phyloP scores from a whole-genome alignment of 2,888 invertebrate species.

The Agrenia bidenticulata region DNA sequence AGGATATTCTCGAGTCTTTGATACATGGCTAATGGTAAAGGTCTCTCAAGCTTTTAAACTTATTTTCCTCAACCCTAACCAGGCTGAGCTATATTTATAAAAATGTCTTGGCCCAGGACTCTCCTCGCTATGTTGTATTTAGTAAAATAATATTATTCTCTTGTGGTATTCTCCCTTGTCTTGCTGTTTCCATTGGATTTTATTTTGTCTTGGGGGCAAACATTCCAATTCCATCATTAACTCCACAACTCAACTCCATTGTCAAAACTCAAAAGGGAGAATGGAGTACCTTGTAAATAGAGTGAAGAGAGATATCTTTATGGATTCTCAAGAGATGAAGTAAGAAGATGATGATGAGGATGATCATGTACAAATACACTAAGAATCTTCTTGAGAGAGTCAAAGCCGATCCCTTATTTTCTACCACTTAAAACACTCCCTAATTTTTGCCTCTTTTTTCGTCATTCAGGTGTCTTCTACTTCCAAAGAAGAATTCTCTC shows the following conservation, averaged over 20 bases:
- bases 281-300: not conserved
- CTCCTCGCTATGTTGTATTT: too few relatives aligned
- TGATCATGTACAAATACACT: slow-evolving; percentile 5
- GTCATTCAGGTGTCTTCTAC: slow-evolving; percentile 35
- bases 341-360: not conserved
- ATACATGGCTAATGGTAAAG: too few relatives aligned
- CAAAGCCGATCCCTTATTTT: slow-evolving; percentile 29
- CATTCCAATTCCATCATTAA: slow-evolving; percentile 48
- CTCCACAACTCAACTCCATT: slow-evolving; percentile 24
- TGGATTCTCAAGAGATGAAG: not conserved
- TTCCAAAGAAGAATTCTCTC: too few relatives aligned
- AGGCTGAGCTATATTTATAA: too few relatives aligned
- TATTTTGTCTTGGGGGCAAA: slow-evolving; percentile 45
- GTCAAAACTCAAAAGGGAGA: not conserved
- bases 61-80: too few relatives aligned
- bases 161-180: too few relatives aligned
- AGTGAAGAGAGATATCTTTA: slow-evolving; percentile 15
- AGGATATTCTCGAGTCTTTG: too few relatives aligned
- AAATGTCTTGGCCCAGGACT: too few relatives aligned
- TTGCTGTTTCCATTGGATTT: slow-evolving; percentile 9
- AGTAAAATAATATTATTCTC: too few relatives aligned
- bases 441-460: slow-evolving; percentile 32
- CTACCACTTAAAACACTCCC: slow-evolving; percentile 22
- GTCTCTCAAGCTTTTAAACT: too few relatives aligned
- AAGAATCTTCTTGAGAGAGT: not conserved